Conservation (phyloP, 2,888 invertebrate genomes). For the Zhengitettix transpicula region DNA sequence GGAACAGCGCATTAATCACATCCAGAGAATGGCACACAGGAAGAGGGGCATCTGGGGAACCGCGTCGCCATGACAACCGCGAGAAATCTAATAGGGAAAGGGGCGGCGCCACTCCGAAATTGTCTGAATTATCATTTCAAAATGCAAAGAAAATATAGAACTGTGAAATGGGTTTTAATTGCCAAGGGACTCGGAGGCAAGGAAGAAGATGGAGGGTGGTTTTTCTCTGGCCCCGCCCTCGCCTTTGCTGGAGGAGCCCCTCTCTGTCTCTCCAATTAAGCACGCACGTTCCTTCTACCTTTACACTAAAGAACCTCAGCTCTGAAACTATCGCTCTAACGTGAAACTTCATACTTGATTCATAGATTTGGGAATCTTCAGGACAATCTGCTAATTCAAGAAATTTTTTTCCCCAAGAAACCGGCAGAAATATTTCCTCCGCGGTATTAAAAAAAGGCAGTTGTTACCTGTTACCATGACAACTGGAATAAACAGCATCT, state of each 20-base stretch:
- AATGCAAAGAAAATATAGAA: constrained; percentile 20
- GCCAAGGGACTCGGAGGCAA: constrained; percentile 11
- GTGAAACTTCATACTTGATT: no score
- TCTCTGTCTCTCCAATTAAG: no score
- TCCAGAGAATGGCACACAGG: constrained; percentile 22
- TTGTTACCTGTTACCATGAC: no score
- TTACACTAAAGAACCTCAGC: no score
- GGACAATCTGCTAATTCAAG: no score
- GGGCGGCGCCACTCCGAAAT: constrained; percentile 15
- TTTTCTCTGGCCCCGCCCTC: neutral
- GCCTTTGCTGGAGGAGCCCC: neutral
- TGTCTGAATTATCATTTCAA: constrained; percentile 22
- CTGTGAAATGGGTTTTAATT: constrained; percentile 17
- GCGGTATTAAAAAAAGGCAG: no score
- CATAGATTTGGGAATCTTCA: no score
- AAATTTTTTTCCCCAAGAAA: no score
- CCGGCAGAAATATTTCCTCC: no score
- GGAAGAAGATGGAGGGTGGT: neutral
- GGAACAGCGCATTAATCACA: constrained; percentile 30
- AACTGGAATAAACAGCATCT: no score
- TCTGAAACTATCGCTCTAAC: no score
- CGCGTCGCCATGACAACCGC: constrained; percentile 18
- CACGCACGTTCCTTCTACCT: no score
- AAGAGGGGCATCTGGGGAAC: constrained; percentile 19
- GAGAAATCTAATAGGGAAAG: constrained; percentile 20